These are phyloP conservation scores for Atrina japonica DNA, from an alignment of 2,888 invertebrate species.

Conservation along the genomic window DNA sequence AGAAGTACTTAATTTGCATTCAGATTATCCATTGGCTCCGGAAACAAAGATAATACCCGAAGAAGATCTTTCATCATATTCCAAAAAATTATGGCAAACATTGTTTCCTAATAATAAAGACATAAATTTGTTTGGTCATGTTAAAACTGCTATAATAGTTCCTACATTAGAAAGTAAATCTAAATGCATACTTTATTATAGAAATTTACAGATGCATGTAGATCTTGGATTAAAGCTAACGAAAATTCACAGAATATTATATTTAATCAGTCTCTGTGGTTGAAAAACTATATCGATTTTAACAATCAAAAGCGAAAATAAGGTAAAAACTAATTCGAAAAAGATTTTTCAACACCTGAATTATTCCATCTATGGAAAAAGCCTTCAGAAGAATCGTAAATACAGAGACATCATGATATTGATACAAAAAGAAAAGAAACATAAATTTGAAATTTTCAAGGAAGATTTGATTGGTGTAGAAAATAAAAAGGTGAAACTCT, in stretches of 20 bases:
- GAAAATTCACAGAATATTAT: conserved; percentile 28
- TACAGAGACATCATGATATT: too few species aligned
- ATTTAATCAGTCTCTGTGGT: conserved; percentile 27
- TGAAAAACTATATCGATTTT: conserved; percentile 30
- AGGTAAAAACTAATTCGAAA: conserved; percentile 13
- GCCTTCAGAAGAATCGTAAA: too few species aligned
- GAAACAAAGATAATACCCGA: conserved; percentile 46
- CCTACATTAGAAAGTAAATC: conserved; percentile 26
- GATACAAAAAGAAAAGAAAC: background rate
- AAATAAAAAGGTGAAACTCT: conserved; percentile 26
- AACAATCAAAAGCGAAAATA: conserved; percentile 29
- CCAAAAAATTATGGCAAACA: conserved; percentile 1
- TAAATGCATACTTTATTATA: conserved; percentile 29
- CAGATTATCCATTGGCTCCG: conserved; percentile 70
- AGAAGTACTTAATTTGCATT: conserved; percentile 74
- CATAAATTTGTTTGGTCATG: background rate
- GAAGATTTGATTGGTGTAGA: conserved; percentile 33
- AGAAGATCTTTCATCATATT: conserved; percentile 33
- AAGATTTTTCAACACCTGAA: conserved; percentile 11
- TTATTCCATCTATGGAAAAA: too few species aligned
- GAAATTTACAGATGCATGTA: conserved; percentile 34
- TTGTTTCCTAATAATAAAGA: conserved; percentile 31
- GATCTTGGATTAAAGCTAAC: conserved; percentile 6
- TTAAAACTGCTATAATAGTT: conserved; percentile 32
- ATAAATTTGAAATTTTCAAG: conserved; percentile 32